These are phyloP conservation scores for Gallirallus australis DNA, from an alignment of 2,797 vertebrate species.

Conservation along the genomic window DNA sequence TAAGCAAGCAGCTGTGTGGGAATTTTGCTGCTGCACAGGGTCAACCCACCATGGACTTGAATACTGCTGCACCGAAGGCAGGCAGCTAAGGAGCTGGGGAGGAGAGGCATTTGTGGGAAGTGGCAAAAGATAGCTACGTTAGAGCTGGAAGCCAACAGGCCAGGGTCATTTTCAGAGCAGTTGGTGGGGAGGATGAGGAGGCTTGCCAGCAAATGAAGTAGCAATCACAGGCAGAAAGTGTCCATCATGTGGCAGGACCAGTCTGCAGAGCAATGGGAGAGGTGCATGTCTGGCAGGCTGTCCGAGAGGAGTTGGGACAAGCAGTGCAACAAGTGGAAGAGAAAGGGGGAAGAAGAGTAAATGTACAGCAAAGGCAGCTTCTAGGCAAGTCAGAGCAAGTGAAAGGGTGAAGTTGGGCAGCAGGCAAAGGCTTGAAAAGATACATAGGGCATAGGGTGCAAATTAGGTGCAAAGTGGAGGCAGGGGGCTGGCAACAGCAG, in stretches of 20 bases:
- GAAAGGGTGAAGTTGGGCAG: neutral
- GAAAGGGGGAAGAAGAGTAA: neutral
- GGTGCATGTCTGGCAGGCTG: neutral
- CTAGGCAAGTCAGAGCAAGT: neutral
- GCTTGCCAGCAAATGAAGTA: neutral
- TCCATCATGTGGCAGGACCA: neutral
- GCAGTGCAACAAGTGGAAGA: neutral
- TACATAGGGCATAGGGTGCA: fast-evolving
- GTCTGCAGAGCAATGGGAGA: neutral
- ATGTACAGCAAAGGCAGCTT: neutral
- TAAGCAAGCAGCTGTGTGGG: neutral
- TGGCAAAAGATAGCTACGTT: neutral
- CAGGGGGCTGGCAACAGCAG: neutral
- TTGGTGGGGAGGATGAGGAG: neutral
- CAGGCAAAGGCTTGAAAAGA: neutral
- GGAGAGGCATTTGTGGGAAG: neutral
- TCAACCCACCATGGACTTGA: neutral
- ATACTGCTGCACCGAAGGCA: neutral
- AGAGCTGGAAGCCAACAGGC: neutral
- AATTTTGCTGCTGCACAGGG: neutral
- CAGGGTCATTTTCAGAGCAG: neutral
- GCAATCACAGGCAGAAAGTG: neutral
- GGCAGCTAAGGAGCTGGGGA: fast-evolving
- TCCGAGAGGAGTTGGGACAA: neutral
- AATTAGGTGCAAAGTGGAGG: neutral